Base-by-base conservation (phyloP, 2,888 invertebrate species). In the Thelaira solivaga region DNA sequence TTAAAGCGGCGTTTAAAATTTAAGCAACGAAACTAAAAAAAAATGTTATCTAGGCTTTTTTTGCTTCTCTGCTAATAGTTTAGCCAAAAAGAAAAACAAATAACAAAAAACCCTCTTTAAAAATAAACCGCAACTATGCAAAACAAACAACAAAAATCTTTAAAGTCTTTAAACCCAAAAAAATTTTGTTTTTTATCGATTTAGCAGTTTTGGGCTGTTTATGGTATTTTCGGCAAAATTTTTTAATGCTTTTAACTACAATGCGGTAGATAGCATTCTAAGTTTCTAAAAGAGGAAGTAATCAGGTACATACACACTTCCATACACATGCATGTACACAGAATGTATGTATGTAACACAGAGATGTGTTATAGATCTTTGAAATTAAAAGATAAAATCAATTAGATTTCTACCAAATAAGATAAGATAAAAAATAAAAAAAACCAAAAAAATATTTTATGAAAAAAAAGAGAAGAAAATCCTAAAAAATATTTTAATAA, bases 1-100 rank as follows among this genome's bases (percentile, higher is more conserved):
- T 86, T 85, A 85, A 75, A 86, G 83, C 85, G 85, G 84, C 85
- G 84, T 86, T 85, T 85, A 85, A 86, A 74, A 86, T 84, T 84
- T 85, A 83, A 85, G 84, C 59, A 64, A 69, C 69, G 16, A 47
- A 36, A n/a, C n/a, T n/a, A 45, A 64, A 45, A 68, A 57, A 59
- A 73, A 72, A 62, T 78, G 68, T 76, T 76, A 77, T 73, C 81
- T 80, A 76, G 47, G 39, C 36, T 69, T 57, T 51, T n/a, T 68
- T 62, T 39, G 49, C 57, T 59, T 59, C 39, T 79, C 59, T 81
- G 72, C 76, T 62, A 65, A 43, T 68, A 62, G 74, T 68, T 53
- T 55, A 55, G 45, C 22, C 5, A 24, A 59, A 49, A 65, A 43
- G 26, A 62, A 53, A 64, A 64, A 49, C 49, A 43, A 41, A 80